These are phyloP conservation scores for Mola mola DNA, from an alignment of 2,113 vertebrate genomes.

Conservation along the genomic window DNA sequence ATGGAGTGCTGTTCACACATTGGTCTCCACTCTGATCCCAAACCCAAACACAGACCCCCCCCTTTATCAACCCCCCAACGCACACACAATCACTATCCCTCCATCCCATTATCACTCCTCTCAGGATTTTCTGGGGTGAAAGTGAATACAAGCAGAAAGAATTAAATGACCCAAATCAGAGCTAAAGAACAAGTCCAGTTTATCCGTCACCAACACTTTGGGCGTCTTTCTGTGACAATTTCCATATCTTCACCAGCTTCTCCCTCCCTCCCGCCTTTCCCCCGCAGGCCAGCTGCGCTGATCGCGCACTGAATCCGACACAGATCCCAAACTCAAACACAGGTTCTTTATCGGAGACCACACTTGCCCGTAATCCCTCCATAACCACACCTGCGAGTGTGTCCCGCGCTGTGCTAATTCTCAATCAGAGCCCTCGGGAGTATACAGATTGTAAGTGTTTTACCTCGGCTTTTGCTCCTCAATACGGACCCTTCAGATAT, in stretches of 20 bases:
- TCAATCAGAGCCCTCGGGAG: no score
- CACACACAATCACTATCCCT: conserved; percentile 40
- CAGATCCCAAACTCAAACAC: conserved; percentile 77
- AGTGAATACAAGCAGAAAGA: not conserved
- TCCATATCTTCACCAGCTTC: not conserved
- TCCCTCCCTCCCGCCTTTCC: conserved; percentile 1
- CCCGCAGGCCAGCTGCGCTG: conserved; percentile 53
- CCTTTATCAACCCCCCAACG: conserved; percentile 44
- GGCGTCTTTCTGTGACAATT: conserved; percentile 8
- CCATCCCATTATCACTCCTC: conserved; percentile 48
- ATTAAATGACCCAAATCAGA: no score
- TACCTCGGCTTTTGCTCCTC: no score
- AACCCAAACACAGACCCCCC: conserved; percentile 67
- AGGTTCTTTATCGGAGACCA: conserved; percentile 72
- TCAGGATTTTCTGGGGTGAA: not conserved
- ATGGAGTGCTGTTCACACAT: conserved; percentile 81
- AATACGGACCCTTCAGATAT: no score
- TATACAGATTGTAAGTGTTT: no score
- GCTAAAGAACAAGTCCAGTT: not conserved
- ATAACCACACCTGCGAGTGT: conserved; percentile 50
- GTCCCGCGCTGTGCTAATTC: conserved; percentile 19
- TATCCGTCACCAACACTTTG: not conserved
- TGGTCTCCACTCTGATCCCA: conserved; percentile 73
- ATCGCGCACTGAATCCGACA: conserved; percentile 62
- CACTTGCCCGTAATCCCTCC: conserved; percentile 71